These are phyloP conservation scores for Meleagris gallopavo DNA, from an alignment of 2,113 vertebrate genomes.

Conservation along the genomic window DNA sequence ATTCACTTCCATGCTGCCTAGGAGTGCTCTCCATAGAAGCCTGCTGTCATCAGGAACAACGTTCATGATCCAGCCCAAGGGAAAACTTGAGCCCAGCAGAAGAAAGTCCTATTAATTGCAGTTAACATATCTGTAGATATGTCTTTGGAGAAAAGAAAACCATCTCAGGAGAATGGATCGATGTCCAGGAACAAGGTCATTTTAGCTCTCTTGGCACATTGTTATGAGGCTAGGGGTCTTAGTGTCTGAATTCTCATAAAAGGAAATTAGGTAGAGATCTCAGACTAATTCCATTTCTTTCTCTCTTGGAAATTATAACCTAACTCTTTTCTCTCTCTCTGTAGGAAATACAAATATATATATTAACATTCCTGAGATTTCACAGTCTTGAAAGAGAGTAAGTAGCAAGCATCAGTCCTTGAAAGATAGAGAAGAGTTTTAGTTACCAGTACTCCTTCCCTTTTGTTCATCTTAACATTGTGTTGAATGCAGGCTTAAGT, in stretches of 20 bases:
- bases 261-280: background rate
- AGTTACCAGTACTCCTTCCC: background rate
- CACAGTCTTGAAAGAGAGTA: background rate
- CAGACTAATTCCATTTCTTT: background rate
- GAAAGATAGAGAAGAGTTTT: background rate
- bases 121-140: constrained; percentile 56
- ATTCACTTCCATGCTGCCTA: constrained; percentile 3
- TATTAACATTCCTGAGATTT: background rate
- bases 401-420: background rate
- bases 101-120: constrained; percentile 26
- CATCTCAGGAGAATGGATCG: fast-evolving
- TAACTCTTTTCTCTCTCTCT: background rate
- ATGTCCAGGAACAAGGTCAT: background rate
- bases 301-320: background rate
- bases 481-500: background rate
- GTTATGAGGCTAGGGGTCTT: background rate
- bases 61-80: constrained; percentile 11
- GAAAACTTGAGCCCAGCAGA: constrained; percentile 8
- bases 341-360: no score
- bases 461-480: background rate
- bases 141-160: background rate
- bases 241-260: background rate
- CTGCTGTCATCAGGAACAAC: constrained; percentile 42
- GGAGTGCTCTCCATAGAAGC: constrained; percentile 2
- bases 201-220: background rate